Evolutionary conservation across 2,797 vertebrate species (phyloP), one percentile per base, ranked within the genome.

Genomic region (Pangasius sanitwongsei): DNA sequence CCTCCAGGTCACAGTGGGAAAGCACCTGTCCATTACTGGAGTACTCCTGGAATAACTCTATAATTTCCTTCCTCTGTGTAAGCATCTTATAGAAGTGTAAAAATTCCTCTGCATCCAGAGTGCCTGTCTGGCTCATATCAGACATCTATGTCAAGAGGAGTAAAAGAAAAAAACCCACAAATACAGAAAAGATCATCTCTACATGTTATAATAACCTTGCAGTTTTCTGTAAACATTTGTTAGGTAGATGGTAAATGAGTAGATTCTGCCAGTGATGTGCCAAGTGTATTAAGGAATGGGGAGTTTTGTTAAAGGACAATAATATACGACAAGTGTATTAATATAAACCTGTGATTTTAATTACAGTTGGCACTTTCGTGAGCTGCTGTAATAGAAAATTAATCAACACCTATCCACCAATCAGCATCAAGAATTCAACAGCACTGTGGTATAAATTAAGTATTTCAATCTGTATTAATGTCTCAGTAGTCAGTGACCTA

Each of bases 41-140:
- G 93, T 96, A 98, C 16, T 96, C 95, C 94, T 96, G 96, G 92
- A 99, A 99, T 85, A 99, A 94, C 91, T 97, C 96, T 93, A 96
- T 95, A 63, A 99, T 96, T 31, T 99, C 98, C 5, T 95, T 94
- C 63, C 98, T 96, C 92, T 98, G 96, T 0, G 97, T 99, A 90
- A 99, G 95, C 82, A 98, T 96, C 94, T 98, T 98, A 91, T 99
- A 99, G 94, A 99, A 99, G 59, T 96, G 93, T 81, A 99, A 97
- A 75, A 99, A 99, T 94, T 99, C 96, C 87, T 99, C 96, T 16
- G 96, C 97, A 89, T 98, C 98, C 93, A 99, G 93, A 0, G 96
- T 96, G 37, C 95, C 96, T 0, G 97, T 96, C 53, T 96, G 92
- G 0, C 97, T 98, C 81, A 95, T 96, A 93, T 99, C 98, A 0